Evolutionary conservation across 1,140 invertebrate genomes (phyloP).

Genomic region (Tetranychus cinnabarinus): DNA sequence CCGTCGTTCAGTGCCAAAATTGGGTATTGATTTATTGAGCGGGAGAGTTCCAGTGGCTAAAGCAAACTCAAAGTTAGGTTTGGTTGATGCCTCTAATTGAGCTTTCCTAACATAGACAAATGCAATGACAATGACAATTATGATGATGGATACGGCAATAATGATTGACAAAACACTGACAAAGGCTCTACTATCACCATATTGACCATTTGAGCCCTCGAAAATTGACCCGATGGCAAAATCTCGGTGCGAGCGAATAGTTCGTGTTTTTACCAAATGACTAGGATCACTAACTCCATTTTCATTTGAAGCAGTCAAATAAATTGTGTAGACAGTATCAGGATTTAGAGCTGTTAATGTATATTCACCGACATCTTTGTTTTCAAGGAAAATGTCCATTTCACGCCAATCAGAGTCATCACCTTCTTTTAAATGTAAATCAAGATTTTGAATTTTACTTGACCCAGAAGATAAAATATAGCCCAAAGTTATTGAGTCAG

Average conservation of each 20-base stretch:
- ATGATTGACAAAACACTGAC: neutral
- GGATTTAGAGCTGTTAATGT: neutral
- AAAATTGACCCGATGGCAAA: neutral
- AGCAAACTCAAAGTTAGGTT: neutral
- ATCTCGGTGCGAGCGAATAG: neutral
- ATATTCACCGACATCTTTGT: neutral
- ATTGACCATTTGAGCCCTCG: neutral
- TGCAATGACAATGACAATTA: neutral
- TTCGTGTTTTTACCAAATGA: constrained; percentile 9
- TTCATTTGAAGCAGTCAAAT: constrained; percentile 13
- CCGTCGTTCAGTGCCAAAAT: constrained; percentile 3
- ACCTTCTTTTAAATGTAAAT: constrained; percentile 10
- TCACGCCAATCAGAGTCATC: constrained; percentile 7
- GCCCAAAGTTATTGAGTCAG: neutral
- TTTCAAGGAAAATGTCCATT: neutral
- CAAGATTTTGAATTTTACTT: neutral
- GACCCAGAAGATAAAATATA: constrained; percentile 1
- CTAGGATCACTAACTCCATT: constrained; percentile 12
- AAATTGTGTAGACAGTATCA: constrained; percentile 11
- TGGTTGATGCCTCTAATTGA: neutral
- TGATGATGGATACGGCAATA: neutral
- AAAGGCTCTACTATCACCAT: neutral
- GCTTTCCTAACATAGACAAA: neutral
- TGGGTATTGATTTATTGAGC: neutral
- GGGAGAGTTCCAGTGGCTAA: neutral